A percentile compares a stretch with the other conserved stretches of the same genome.
Conservation (phyloP, 2,888 invertebrate genomes). For the Cordylochernes scorpioides region DNA sequence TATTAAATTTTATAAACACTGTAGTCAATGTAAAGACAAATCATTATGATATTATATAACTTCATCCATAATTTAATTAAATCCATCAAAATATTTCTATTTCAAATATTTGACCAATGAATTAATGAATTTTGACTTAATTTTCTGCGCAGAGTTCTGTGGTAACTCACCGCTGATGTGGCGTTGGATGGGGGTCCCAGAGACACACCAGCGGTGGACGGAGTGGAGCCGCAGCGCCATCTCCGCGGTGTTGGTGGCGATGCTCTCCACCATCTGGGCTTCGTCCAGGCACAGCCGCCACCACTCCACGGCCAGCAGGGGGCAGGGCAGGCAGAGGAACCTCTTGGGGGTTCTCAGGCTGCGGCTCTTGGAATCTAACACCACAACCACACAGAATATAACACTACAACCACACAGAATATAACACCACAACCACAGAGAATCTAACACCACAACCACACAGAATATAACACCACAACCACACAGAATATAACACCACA, state of each 20-base stretch:
- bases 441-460: too few relatives aligned
- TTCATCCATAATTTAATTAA: background rate
- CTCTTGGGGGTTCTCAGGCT: conserved; percentile 34
- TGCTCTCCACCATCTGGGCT: conserved; percentile 46
- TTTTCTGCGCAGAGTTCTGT: conserved; percentile 30
- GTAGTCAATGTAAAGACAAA: too few relatives aligned
- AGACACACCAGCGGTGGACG: conserved; percentile 41
- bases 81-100: background rate
- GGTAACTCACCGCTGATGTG: conserved; percentile 26
- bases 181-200: conserved; percentile 42
- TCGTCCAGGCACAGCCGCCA: conserved; percentile 52
- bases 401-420: too few relatives aligned
- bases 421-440: too few relatives aligned
- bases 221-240: conserved; percentile 34
- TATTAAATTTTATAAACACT: too few relatives aligned
- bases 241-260: conserved; percentile 30
- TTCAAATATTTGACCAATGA: too few relatives aligned
- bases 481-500: too few relatives aligned
- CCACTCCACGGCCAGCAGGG: conserved; percentile 40
- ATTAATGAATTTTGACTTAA: too few relatives aligned
- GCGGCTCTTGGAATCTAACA: too few relatives aligned
- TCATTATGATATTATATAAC: background rate
- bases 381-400: too few relatives aligned
- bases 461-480: too few relatives aligned
- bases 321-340: conserved; percentile 35